These are phyloP conservation scores for Alfaro cultratus DNA, from an alignment of 2,797 vertebrate species.

Conservation along the genomic window DNA sequence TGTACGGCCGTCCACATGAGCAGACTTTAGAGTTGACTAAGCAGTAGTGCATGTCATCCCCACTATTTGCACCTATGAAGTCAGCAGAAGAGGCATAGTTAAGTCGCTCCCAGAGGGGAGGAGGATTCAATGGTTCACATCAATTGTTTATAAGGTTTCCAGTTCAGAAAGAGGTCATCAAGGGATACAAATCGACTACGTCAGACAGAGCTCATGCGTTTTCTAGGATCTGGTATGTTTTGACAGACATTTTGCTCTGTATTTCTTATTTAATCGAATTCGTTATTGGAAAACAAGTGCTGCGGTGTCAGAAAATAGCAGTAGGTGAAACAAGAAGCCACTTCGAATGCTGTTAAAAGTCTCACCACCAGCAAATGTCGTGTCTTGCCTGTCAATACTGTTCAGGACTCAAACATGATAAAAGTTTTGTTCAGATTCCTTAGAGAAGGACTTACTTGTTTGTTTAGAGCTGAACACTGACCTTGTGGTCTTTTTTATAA, in stretches of 20 bases:
- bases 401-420: background rate
- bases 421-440: background rate
- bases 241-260: constrained; percentile 21
- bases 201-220: constrained; percentile 7
- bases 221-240: constrained; percentile 15
- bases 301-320: constrained; percentile 4
- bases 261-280: constrained; percentile 5
- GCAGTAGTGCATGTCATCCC: constrained; percentile 40
- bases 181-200: constrained; percentile 16
- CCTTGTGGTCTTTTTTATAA: background rate
- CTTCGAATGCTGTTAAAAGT: background rate
- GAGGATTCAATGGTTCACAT: constrained; percentile 31
- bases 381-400: background rate
- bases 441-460: background rate
- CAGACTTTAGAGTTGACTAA: constrained; percentile 47
- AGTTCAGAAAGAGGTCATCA: constrained; percentile 47
- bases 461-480: background rate
- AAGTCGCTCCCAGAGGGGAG: constrained; percentile 27
- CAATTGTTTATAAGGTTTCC: constrained; percentile 34
- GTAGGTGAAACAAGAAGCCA: background rate
- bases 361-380: background rate
- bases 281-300: constrained; percentile 3
- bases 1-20: constrained; percentile 33
- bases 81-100: constrained; percentile 53
- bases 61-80: constrained; percentile 40